Conservation (phyloP, 1,140 invertebrate genomes). For the Oryzaephilus surinamensis region DNA sequence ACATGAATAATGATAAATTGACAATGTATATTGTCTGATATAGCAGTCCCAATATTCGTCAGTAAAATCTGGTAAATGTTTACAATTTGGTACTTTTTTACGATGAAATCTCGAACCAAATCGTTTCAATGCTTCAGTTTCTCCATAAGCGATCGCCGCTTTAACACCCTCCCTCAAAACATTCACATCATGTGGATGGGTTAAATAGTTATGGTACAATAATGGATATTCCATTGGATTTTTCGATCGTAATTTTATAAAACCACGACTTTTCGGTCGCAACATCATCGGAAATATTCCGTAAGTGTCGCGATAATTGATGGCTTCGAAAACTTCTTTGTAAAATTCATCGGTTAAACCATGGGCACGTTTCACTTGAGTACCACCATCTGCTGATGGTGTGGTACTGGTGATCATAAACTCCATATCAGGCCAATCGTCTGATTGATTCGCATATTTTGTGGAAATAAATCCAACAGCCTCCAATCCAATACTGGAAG, state of each 20-base stretch:
- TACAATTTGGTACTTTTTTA: constrained; percentile 66
- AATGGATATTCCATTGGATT: constrained; percentile 79
- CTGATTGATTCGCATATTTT: constrained; percentile 69
- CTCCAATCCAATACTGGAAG: constrained; percentile 71
- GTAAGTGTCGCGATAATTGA: constrained; percentile 63
- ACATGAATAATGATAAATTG: constrained; percentile 77
- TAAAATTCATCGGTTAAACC: constrained; percentile 71
- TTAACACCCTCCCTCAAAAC: constrained; percentile 77
- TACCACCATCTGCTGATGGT: constrained; percentile 66
- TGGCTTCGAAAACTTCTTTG: constrained; percentile 55
- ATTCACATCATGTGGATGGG: constrained; percentile 66
- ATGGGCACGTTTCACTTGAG: constrained; percentile 60
- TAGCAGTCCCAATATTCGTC: constrained; percentile 79
- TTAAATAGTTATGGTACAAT: constrained; percentile 82
- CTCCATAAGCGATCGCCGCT: constrained; percentile 66
- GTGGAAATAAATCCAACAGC: constrained; percentile 77
- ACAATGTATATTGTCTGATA: constrained; percentile 71
- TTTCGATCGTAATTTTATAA: constrained; percentile 59
- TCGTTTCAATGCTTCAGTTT: constrained; percentile 57
- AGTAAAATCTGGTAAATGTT: constrained; percentile 59
- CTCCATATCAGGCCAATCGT: constrained; percentile 85
- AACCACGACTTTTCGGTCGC: constrained; percentile 73
- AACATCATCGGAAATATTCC: constrained; percentile 79
- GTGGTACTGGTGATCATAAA: constrained; percentile 79
- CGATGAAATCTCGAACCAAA: constrained; percentile 65